Base-by-base conservation (phyloP, 2,113 vertebrate species). In the Platycercus adscitus region DNA sequence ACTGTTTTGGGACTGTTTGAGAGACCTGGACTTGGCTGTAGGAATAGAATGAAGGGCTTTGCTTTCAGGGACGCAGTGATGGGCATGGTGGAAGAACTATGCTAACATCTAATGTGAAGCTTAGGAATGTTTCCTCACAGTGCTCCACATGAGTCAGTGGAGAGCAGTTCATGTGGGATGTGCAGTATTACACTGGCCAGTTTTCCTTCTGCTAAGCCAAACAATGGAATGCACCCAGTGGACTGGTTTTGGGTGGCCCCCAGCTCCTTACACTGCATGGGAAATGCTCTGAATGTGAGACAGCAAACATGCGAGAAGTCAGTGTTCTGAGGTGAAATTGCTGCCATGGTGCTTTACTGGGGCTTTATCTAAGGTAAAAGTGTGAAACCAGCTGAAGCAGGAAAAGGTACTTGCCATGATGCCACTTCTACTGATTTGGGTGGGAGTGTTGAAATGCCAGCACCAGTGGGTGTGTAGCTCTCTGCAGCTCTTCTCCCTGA, bases 131-230 rank as follows among this genome's bases (percentile, higher is more conserved):
- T 80, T 18, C 37, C 33, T 63, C 53, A 6, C 11, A 7, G 21
- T 6, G 46, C 37, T 58, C 33, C 33, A 23, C 13, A 23, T 23
- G 33, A 15, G n/a, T 43, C 37, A 6, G 52, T 23, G 52, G 58
- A 71, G 33, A 66, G 7, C 0, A 2, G 17, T 49, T 43, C 7
- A 7, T 3, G 26, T 24, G 31, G 43, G 46, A n/a, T 43, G n/a
- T 0, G 2, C 26, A 18, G 33, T 13, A 17, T 46, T 24, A 3
- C 11, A 2, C 9, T 53, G 55, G 24, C 55, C 35, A 14, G 0
- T 31, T 65, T 50, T 20, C 15, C 50, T 55, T 16, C 49, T 69
- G 44, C 43, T 46, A 50, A 41, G 14, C 24, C 50, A 55, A 70
- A 29, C 2, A 3, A 4, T 76, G 56, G 52, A 50, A 41, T 3